A percentile compares a stretch with the other conserved stretches of the same genome.
Evolutionary conservation across 35 echinoderm and acorn worm species (phyloP).

Genomic region (Heliocidaris erythrogramma): DNA sequence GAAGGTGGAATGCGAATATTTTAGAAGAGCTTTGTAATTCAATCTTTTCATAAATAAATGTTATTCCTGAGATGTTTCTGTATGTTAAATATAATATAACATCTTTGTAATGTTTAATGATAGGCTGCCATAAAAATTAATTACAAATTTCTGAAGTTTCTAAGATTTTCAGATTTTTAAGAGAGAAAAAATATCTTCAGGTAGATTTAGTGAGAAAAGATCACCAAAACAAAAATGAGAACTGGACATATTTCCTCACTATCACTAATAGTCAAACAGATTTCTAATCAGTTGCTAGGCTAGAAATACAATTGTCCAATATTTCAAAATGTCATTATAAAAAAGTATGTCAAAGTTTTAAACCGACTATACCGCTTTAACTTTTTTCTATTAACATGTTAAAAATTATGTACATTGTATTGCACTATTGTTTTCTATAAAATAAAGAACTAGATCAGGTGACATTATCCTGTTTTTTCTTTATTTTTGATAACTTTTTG

Average conservation of each 20-base stretch:
- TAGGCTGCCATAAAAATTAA: too few relatives aligned
- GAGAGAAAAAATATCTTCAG: background rate
- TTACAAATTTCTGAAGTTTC: too few relatives aligned
- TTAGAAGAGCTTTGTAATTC: background rate
- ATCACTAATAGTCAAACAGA: too few relatives aligned
- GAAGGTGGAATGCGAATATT: background rate
- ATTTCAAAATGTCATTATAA: too few relatives aligned
- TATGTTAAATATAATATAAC: background rate
- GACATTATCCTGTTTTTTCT: background rate
- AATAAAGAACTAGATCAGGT: background rate
- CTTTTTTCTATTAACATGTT: too few relatives aligned
- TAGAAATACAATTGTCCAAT: too few relatives aligned
- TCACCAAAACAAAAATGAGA: too few relatives aligned
- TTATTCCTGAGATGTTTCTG: background rate
- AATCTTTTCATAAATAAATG: background rate
- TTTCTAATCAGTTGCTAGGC: too few relatives aligned
- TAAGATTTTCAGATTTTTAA: background rate
- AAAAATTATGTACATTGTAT: background rate
- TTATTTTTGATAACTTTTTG: background rate
- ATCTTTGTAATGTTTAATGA: too few relatives aligned
- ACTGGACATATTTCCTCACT: too few relatives aligned
- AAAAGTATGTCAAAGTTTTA: too few relatives aligned
- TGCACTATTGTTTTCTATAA: background rate
- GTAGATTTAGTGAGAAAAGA: background rate
- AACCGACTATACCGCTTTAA: too few relatives aligned